Conservation (phyloP, 2,797 vertebrate species). For the Acipenser oxyrinchus region DNA sequence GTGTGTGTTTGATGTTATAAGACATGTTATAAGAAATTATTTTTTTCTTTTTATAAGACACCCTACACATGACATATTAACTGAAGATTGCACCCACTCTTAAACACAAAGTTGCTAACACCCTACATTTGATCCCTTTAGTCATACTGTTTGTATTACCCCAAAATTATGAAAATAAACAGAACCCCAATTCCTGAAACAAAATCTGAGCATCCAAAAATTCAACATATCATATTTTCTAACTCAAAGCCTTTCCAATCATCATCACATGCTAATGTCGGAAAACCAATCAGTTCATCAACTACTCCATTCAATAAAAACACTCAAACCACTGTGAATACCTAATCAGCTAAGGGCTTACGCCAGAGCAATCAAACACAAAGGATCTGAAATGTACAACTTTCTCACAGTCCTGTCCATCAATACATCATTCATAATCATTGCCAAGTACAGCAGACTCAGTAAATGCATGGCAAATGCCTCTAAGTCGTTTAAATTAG, state of each 20-base stretch:
- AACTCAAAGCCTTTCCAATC: slow-evolving; percentile 27
- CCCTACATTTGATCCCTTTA: too few relatives aligned
- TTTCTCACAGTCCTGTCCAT: background rate
- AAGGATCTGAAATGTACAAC: slow-evolving; percentile 6
- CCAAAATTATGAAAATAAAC: too few relatives aligned
- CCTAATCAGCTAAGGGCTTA: slow-evolving; percentile 22
- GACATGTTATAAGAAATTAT: too few relatives aligned
- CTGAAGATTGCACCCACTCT: too few relatives aligned
- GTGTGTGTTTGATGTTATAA: too few relatives aligned
- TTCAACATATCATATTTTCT: too few relatives aligned
- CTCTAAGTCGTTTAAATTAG: background rate
- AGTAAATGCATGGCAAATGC: background rate
- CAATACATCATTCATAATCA: background rate
- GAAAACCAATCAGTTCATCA: slow-evolving; percentile 33
- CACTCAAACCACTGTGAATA: slow-evolving; percentile 33
- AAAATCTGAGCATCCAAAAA: too few relatives aligned
- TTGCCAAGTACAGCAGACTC: slow-evolving; percentile 1
- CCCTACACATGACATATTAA: too few relatives aligned
- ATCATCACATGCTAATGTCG: slow-evolving; percentile 38
- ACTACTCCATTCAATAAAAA: slow-evolving; percentile 47
- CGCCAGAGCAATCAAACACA: slow-evolving; percentile 15
- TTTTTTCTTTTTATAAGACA: too few relatives aligned
- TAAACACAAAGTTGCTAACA: too few relatives aligned
- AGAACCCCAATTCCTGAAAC: too few relatives aligned
- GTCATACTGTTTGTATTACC: too few relatives aligned